phyloP scores from a whole-genome alignment of 1,140 invertebrate species.

The Zaprionus lachaisei region DNA sequence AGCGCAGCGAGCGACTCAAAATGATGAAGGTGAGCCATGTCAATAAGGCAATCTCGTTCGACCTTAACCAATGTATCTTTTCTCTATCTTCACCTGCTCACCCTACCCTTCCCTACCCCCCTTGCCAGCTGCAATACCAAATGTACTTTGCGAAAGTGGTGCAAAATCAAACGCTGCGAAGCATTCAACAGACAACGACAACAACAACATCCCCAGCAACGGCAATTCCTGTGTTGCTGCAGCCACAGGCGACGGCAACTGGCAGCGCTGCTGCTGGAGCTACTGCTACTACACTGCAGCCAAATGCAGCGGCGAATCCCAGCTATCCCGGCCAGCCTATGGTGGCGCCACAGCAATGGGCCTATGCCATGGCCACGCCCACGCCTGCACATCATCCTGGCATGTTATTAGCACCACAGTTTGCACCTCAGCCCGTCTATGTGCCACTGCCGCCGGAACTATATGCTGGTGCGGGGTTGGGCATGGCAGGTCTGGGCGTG shows the following conservation, averaged over 20 bases:
- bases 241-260: slow-evolving; percentile 48
- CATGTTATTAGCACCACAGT: slow-evolving; percentile 69
- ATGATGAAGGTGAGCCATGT: slow-evolving; percentile 85
- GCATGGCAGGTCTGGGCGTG: neutral
- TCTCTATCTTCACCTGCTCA: neutral
- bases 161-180: slow-evolving; percentile 73
- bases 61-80: slow-evolving; percentile 26
- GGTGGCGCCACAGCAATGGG: slow-evolving; percentile 62
- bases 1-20: slow-evolving; percentile 87
- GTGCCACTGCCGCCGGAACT: slow-evolving; percentile 53
- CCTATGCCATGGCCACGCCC: slow-evolving; percentile 72
- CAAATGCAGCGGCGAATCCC: slow-evolving; percentile 20
- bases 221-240: slow-evolving; percentile 56
- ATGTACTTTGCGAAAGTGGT: slow-evolving; percentile 83
- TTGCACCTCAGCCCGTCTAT: slow-evolving; percentile 38
- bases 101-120: neutral
- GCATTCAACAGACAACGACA: slow-evolving; percentile 63
- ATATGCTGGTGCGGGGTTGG: slow-evolving; percentile 38
- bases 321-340: slow-evolving; percentile 21
- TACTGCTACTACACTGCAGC: neutral
- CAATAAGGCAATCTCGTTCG: slow-evolving; percentile 32
- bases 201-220: slow-evolving; percentile 11
- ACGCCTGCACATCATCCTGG: slow-evolving; percentile 64
- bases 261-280: neutral
- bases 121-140: slow-evolving; percentile 75